phyloP scores from a whole-genome alignment of 2,888 invertebrate genomes.

The Rhorus exstirpatorius region DNA sequence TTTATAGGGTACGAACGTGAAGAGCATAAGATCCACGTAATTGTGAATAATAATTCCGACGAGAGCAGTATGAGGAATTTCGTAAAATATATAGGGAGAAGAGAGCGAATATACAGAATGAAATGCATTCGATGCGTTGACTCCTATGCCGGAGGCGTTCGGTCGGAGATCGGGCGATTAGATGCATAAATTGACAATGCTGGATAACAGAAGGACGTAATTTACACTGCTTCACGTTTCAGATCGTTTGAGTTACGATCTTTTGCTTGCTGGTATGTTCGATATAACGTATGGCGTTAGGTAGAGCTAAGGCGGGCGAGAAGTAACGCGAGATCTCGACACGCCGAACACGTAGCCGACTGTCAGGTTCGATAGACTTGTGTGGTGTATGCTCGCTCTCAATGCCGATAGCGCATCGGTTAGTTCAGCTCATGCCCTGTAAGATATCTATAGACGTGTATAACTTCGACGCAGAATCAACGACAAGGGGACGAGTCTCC shows the following conservation, averaged over 20 bases:
- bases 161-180: conserved; percentile 34
- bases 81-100: neutral
- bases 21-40: neutral
- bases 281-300: neutral
- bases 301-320: conserved; percentile 20
- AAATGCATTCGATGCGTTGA: conserved; percentile 26
- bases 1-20: neutral
- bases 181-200: conserved; percentile 13
- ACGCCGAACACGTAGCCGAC: conserved; percentile 50
- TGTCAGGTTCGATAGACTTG: conserved; percentile 64
- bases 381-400: conserved; percentile 35
- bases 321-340: conserved; percentile 62
- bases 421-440: conserved; percentile 35
- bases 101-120: neutral
- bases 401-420: conserved; percentile 53
- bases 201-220: neutral
- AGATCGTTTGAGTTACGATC: neutral
- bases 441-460: neutral
- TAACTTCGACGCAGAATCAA: neutral
- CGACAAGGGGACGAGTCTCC: conserved; percentile 30
- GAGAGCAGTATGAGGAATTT: conserved; percentile 3
- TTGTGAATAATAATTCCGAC: neutral
- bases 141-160: conserved; percentile 20
- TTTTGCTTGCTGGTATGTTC: neutral
- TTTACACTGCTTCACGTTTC: neutral